phyloP scores from a whole-genome alignment of 2,888 invertebrate genomes.

The Napeogenes sylphis region DNA sequence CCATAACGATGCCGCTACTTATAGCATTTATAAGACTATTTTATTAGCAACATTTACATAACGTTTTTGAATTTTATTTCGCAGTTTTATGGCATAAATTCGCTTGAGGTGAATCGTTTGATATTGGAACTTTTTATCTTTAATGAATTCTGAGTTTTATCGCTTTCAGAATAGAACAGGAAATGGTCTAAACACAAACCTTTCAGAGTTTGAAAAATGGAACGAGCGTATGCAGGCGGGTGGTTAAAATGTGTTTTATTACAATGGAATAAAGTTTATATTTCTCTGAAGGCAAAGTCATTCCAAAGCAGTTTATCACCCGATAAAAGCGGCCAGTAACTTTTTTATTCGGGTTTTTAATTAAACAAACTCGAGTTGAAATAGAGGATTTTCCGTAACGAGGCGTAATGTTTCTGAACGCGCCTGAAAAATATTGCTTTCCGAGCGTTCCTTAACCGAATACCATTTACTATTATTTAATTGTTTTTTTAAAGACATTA shows the following conservation, averaged over 20 bases:
- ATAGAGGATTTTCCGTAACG: constrained; percentile 60
- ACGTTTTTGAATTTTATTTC: constrained; percentile 29
- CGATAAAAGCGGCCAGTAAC: constrained; percentile 64
- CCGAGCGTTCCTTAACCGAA: constrained; percentile 16
- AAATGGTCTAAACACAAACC: constrained; percentile 61
- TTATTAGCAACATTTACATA: constrained; percentile 17
- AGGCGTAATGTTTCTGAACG: constrained; percentile 43
- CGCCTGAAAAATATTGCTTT: constrained; percentile 42
- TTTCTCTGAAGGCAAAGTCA: constrained; percentile 30
- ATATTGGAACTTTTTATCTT: constrained; percentile 41
- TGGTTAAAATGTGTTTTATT: constrained; percentile 34
- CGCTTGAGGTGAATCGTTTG: constrained; percentile 29
- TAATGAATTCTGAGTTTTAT: constrained; percentile 68
- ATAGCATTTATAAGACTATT: constrained; percentile 16
- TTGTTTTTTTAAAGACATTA: constrained; percentile 15
- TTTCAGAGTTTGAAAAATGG: constrained; percentile 50
- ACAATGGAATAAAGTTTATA: constrained; percentile 38
- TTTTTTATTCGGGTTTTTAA: constrained; percentile 75
- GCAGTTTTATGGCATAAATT: constrained; percentile 26
- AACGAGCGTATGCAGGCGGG: constrained; percentile 17
- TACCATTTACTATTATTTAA: constrained; percentile 8
- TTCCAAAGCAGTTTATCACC: constrained; percentile 62
- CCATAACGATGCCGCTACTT: constrained; percentile 8
- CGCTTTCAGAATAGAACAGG: constrained; percentile 65
- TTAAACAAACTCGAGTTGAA: constrained; percentile 61